Base-by-base conservation (phyloP, 2,113 vertebrate genomes). In the Anarrhichthys ocellatus region DNA sequence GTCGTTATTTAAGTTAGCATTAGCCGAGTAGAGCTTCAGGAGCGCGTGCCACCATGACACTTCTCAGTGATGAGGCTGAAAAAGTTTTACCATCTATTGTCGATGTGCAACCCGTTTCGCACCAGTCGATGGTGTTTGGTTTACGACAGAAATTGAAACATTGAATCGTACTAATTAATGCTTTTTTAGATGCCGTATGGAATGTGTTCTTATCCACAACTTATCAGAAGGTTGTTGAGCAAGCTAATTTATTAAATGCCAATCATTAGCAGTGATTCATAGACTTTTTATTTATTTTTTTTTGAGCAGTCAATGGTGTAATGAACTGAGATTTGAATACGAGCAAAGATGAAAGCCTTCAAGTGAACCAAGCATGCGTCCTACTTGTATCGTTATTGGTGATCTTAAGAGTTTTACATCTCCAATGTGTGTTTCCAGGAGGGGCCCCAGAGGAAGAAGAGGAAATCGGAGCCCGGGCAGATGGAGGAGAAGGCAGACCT, bases 371-470 rank as follows among this genome's bases (percentile, higher is more conserved):
- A 6, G n/a, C n/a, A 6, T 1, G n/a, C 0, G 4, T 6, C 10
- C 6, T 24, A 44, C 1, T 4, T 11, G 0, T 36, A 4, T 17
- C 9, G 24, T 42, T 5, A 20, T 34, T 24, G 14, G 8, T 22
- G 2, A 8, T 38, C 17, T 15, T 22, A 13, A 0, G 4, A 6
- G n/a, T 40, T 10, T 5, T 27, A 18, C 5, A 34, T 4, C 2
- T 9, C 2, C 22, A 22, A 14, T 76, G 3, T 70, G 9, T 91
- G 42, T 74, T 87, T 65, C 20, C 83, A 99, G 98, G 98, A 99
- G 88, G 96, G 96, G 1, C 98, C 97, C 22, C 97, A 96, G 93
- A 97, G 97, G 93, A 99, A 99, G 94, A 99, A 97, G 91, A 94
- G 98, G 94, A 99, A 97, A 97, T 99, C 97, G 0, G 98, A 99